Evolutionary conservation across 1,140 invertebrate species (phyloP), one percentile per base, ranked within the genome.

Genomic region (Eubasilissa regina): DNA sequence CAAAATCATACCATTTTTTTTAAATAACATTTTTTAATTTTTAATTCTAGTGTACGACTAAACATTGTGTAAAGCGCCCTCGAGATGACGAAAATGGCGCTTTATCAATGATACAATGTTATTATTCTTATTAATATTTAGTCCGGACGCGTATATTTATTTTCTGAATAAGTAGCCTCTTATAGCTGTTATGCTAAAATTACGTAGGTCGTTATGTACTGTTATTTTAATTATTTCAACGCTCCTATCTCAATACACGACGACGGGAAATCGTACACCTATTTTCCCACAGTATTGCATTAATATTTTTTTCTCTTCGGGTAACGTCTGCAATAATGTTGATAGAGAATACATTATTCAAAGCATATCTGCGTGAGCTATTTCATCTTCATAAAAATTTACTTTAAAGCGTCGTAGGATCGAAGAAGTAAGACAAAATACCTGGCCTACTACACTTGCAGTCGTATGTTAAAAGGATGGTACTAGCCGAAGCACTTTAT

Each of bases 281-380:
- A 15, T 55, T 17, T 55, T 55, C 53, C 19, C 53, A 55, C 53
- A 17, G 53, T 55, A 55, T 55, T 55, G 6, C 53, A 55, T 55
- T 55, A 55, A 15, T 55, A 0, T 15, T 4, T n/a, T 55, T 3
- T 55, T 7, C 17, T 55, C n/a, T 55, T 13, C 8, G 17, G 53
- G 53, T 55, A 55, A 55, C 53, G 4, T 3, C 53, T 55, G 51
- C 17, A 55, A 4, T 55, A n/a, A n/a, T 55, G 51, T 55, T 55
- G 13, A 55, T 55, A 17, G n/a, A 55, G 51, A 55, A 15, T 55
- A 17, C n/a, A 55, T 15, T 17, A n/a, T n/a, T n/a, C n/a, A n/a
- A n/a, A n/a, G n/a, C n/a, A n/a, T n/a, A n/a, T n/a, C n/a, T n/a
- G n/a, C n/a, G n/a, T n/a, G n/a, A n/a, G n/a, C n/a, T n/a, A n/a